Conservation (phyloP, 2,888 invertebrate species). For the Sepiola atlantica region DNA sequence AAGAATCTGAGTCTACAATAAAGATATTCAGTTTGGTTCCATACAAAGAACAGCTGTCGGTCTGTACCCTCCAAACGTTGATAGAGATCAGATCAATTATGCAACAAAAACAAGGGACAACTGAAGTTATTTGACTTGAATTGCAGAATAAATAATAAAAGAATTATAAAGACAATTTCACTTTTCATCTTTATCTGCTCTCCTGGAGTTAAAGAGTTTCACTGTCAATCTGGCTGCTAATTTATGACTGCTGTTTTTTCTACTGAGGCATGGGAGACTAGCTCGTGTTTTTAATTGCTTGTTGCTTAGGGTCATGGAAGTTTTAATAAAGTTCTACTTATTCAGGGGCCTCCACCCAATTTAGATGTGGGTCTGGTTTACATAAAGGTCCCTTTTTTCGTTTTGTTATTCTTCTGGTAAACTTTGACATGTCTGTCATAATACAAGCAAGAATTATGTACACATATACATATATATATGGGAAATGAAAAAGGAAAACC, state of each 20-base stretch:
- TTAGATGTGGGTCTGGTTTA: neutral
- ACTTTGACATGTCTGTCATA: no score
- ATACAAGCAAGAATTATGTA: no score
- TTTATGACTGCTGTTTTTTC: neutral
- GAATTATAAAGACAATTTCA: neutral
- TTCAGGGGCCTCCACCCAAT: neutral
- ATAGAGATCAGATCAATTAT: neutral
- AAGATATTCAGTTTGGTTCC: neutral
- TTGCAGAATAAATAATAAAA: neutral
- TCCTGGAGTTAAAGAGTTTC: neutral
- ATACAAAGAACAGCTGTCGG: neutral
- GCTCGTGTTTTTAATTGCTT: neutral
- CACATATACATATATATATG: no score
- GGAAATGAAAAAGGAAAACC: no score
- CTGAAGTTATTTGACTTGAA: neutral
- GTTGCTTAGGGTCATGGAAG: neutral
- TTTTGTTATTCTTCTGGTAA: neutral
- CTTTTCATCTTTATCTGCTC: neutral
- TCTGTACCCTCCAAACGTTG: neutral
- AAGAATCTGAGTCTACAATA: neutral
- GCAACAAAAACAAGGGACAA: neutral
- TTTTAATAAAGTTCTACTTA: neutral
- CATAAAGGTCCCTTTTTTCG: neutral
- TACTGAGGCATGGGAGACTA: neutral
- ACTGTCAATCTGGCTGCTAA: neutral